Conservation (phyloP, 2,797 vertebrate species). For the Craterocephalus amniculus region DNA sequence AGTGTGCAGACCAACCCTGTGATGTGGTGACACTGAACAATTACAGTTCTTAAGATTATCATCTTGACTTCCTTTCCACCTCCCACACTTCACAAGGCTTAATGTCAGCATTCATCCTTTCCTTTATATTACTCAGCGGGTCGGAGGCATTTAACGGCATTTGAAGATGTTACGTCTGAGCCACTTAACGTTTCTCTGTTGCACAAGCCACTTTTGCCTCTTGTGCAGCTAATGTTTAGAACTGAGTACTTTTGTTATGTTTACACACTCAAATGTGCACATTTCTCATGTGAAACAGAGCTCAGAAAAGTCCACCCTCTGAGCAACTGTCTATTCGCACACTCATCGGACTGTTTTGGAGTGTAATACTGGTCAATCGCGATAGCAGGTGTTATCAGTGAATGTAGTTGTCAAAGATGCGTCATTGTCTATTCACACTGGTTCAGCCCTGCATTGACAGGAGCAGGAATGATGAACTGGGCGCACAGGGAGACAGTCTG, state of each 20-base stretch:
- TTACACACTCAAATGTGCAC: background rate
- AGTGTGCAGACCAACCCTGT: constrained; percentile 49
- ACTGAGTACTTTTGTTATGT: constrained; percentile 10
- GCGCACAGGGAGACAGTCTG: constrained; percentile 57
- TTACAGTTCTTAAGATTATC: constrained; percentile 53
- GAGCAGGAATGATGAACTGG: constrained; percentile 55
- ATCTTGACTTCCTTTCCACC: constrained; percentile 50
- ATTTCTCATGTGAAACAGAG: constrained; percentile 11
- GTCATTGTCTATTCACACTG: constrained; percentile 58
- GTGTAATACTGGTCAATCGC: constrained; percentile 32
- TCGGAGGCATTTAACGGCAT: constrained; percentile 48
- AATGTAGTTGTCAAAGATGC: constrained; percentile 48
- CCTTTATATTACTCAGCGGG: constrained; percentile 59
- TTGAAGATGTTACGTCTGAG: constrained; percentile 22
- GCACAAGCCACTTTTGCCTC: background rate
- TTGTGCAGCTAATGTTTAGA: background rate
- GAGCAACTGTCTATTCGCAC: constrained; percentile 33
- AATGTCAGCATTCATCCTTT: constrained; percentile 70
- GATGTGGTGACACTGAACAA: constrained; percentile 57
- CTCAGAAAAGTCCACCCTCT: constrained; percentile 20
- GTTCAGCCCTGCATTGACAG: constrained; percentile 52
- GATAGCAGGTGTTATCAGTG: constrained; percentile 53
- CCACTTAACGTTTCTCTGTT: constrained; percentile 1
- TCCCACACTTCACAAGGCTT: constrained; percentile 46
- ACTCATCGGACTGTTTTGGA: constrained; percentile 22